Conservation (phyloP, 2,113 vertebrate genomes). For the Kryptolebias marmoratus region DNA sequence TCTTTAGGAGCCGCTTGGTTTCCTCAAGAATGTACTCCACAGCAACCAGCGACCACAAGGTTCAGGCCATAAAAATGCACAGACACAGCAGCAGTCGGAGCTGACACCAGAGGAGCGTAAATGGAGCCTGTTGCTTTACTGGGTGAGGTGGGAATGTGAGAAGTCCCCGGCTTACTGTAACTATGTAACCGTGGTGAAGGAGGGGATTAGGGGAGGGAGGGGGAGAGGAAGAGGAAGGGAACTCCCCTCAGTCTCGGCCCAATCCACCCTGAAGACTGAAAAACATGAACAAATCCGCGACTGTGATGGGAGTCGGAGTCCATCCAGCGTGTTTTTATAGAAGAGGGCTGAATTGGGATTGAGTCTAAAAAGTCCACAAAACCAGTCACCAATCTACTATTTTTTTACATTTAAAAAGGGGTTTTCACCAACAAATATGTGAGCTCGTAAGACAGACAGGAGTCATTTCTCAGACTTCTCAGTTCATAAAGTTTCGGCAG, state of each 20-base stretch:
- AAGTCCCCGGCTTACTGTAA: constrained; percentile 67
- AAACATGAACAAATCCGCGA: constrained; percentile 68
- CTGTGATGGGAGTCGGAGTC: constrained; percentile 13
- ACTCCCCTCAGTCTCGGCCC: constrained; percentile 34
- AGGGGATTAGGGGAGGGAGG: background rate
- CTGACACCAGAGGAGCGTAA: constrained; percentile 74
- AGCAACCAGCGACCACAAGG: constrained; percentile 49
- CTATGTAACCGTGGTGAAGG: constrained; percentile 45
- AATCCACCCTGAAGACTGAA: constrained; percentile 39
- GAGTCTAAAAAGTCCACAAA: constrained; percentile 2
- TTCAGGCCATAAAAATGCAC: constrained; percentile 72
- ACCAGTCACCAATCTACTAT: background rate
- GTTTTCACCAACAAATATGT: constrained; percentile 16
- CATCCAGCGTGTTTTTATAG: background rate
- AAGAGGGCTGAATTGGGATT: constrained; percentile 24
- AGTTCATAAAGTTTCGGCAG: constrained; percentile 1
- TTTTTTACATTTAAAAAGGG: constrained; percentile 20
- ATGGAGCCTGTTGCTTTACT: constrained; percentile 79
- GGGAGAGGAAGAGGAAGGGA: background rate
- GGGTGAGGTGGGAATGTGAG: constrained; percentile 78
- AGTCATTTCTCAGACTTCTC: constrained; percentile 27
- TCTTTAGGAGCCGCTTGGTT: constrained; percentile 33
- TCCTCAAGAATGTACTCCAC: constrained; percentile 18
- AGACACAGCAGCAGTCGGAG: constrained; percentile 77
- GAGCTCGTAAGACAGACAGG: constrained; percentile 25